phyloP scores from a whole-genome alignment of 2,888 invertebrate genomes.

The Pharmacophagus antenor region DNA sequence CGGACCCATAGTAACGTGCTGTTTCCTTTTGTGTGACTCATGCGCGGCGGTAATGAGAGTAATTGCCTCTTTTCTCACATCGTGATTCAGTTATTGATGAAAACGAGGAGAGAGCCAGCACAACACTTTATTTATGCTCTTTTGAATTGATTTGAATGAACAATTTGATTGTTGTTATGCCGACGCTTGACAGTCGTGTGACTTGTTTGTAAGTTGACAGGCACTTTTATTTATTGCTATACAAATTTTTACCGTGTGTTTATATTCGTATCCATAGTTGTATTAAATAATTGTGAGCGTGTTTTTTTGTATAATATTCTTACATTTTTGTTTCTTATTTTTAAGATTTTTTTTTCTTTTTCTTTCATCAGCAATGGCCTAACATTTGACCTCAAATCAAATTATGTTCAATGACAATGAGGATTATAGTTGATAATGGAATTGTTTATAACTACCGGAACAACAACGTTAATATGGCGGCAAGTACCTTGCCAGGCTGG shows the following conservation, averaged over 20 bases:
- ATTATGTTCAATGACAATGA: no score
- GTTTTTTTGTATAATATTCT: no score
- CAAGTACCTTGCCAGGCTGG: no score
- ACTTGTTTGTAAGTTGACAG: background rate
- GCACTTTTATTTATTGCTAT: background rate
- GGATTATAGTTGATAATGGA: no score
- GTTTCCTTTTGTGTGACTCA: slow-evolving; percentile 63
- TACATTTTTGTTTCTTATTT: no score
- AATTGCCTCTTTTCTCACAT: slow-evolving; percentile 76
- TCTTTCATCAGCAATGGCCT: no score
- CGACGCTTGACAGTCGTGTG: background rate
- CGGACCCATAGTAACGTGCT: slow-evolving; percentile 38
- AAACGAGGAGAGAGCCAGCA: slow-evolving; percentile 53
- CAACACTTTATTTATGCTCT: slow-evolving; percentile 61
- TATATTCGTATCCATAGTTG: background rate
- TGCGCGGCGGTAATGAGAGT: slow-evolving; percentile 65
- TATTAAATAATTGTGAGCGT: no score
- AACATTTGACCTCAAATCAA: no score
- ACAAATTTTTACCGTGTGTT: background rate
- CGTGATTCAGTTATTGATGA: slow-evolving; percentile 69
- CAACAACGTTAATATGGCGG: no score
- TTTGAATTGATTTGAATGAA: slow-evolving; percentile 68
- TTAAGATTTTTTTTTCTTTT: no score
- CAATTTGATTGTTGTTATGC: slow-evolving; percentile 37
- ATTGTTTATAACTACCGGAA: no score